Base-by-base conservation (phyloP, 2,113 vertebrate species). In the Peromyscus californicus region DNA sequence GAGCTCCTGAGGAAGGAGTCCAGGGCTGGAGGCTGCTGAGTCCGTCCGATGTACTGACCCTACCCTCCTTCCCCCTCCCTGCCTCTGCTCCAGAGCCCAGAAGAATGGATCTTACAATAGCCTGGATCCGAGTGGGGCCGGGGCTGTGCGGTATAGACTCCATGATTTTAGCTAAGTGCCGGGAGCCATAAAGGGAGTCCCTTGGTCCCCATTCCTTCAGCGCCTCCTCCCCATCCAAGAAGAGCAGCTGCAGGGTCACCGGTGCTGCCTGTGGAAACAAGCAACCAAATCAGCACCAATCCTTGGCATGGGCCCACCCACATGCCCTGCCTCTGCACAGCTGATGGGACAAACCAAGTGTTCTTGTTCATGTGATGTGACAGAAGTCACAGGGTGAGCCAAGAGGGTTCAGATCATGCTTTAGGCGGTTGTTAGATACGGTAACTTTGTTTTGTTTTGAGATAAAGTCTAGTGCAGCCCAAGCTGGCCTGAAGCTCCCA, bases 221-320 rank as follows among this genome's bases (percentile, higher is more conserved):
- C 0, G 99, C 99, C 97, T 99, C 99, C 95, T 99, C 99, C 0
- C 99, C 99, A 0, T 99, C 99, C 72, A 99, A 98, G 97, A 99
- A 99, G 24, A 99, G 98, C 22, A 99, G 98, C 98, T 99, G 99
- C 29, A 99, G 98, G 5, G 99, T 99, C 90, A 99, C 95, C 0
- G 94, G 85, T 1, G 97, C 95, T 0, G 88, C 95, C 98, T 98
- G 93, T 48, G 63, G 80, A 74, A 89, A 59, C 51, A 7, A 21
- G 39, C 8, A 33, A 51, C 84, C 93, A 83, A 26, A 54, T 87
- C 45, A 87, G 42, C 19, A 22, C 45, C 79, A 91, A 48, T 61
- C 69, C 33, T n/a, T 1, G 0, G 84, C 54, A 72, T 69, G 29
- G 0, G 48, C 21, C 63, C 48, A 86, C 48, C n/a, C 93, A 48